phyloP scores from a whole-genome alignment of 2,113 vertebrate species.

The Oenanthe melanoleuca region DNA sequence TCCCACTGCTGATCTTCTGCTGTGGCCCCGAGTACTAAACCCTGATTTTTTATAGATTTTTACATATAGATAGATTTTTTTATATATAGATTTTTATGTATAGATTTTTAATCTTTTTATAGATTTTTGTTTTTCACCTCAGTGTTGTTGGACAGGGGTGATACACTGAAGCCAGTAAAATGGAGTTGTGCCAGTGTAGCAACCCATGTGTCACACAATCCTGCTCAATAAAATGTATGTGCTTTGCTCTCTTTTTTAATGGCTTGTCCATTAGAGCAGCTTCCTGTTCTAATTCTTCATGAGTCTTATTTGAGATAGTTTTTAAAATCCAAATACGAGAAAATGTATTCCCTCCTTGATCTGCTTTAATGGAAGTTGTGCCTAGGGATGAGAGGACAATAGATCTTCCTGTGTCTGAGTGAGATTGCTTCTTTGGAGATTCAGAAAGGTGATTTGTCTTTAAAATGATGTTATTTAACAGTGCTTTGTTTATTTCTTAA shows the following conservation, averaged over 20 bases:
- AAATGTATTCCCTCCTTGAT: slow-evolving; percentile 9
- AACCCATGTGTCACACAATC: background rate
- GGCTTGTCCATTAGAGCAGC: background rate
- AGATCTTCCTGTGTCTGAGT: slow-evolving; percentile 24
- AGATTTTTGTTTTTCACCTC: background rate
- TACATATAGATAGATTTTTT: too few relatives aligned
- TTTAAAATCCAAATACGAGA: background rate
- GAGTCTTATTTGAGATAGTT: background rate
- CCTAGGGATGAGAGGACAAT: slow-evolving; percentile 11
- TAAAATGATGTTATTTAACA: slow-evolving; percentile 26
- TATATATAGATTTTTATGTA: too few relatives aligned
- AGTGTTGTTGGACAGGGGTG: background rate
- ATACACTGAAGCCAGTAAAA: background rate
- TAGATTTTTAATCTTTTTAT: too few relatives aligned
- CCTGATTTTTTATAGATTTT: too few relatives aligned
- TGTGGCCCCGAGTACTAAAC: background rate
- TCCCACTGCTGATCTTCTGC: background rate
- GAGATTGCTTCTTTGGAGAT: slow-evolving; percentile 30
- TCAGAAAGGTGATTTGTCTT: slow-evolving; percentile 45
- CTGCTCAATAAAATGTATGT: background rate
- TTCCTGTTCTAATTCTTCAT: background rate
- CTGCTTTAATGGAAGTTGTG: slow-evolving; percentile 21
- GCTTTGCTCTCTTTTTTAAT: background rate
- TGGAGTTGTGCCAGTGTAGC: background rate
- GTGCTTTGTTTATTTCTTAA: slow-evolving; percentile 23